phyloP scores from a whole-genome alignment of 2,113 vertebrate species.

The Sapayoa aenigma region DNA sequence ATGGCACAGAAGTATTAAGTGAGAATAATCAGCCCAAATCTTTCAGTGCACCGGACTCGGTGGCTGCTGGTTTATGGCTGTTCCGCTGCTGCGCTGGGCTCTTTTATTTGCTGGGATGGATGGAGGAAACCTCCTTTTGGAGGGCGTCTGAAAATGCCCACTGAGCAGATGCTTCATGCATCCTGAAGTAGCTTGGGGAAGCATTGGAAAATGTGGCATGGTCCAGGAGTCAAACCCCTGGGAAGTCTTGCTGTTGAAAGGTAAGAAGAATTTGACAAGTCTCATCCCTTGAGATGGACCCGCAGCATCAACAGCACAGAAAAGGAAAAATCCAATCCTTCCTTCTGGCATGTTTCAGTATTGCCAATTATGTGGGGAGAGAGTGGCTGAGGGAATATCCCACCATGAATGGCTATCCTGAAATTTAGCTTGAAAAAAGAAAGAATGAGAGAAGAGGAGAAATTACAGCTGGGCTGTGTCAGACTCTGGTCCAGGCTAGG shows the following conservation, averaged over 20 bases:
- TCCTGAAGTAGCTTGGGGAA: not conserved
- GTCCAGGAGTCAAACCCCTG: not conserved
- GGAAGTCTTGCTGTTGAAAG: not conserved
- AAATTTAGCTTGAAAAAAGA: not conserved
- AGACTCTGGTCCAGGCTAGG: not conserved
- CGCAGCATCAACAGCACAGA: not conserved
- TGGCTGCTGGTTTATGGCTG: not conserved
- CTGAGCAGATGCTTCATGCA: not conserved
- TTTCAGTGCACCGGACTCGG: rapidly evolving
- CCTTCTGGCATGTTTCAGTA: not conserved
- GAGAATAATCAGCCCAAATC: conserved; percentile 2
- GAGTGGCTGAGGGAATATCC: not conserved
- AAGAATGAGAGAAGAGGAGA: not conserved
- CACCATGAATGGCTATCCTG: not conserved
- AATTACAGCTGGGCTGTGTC: not conserved
- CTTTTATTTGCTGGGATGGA: rapidly evolving
- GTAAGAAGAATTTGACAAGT: not conserved
- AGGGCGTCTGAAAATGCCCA: not conserved
- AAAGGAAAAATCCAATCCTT: not conserved
- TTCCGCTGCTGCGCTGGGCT: rapidly evolving
- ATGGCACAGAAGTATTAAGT: not conserved
- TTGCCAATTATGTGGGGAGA: not conserved
- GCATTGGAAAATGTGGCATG: not conserved
- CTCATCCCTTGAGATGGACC: not conserved
- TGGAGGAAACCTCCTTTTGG: not conserved